A percentile compares a stretch with the other conserved stretches of the same genome.
Conservation (phyloP, 23 tunicate genomes). For the Clavelina lepadiformis region DNA sequence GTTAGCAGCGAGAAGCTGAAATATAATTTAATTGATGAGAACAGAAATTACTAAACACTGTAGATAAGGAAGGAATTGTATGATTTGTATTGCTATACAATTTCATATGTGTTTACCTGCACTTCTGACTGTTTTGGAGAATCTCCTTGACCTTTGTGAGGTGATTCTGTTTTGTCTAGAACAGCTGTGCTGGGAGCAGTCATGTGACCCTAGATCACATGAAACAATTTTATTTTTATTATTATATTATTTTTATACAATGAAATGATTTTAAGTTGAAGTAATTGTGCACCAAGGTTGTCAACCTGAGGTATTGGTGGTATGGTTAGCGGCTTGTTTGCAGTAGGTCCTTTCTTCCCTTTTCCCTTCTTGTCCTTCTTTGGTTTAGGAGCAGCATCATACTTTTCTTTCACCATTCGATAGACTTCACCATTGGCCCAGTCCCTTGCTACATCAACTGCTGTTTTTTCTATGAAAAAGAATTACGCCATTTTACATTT, state of each 20-base stretch:
- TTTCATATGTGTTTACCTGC: too few species aligned
- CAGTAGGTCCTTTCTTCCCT: conserved; percentile 39
- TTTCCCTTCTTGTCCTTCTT: conserved; percentile 74
- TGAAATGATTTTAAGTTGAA: too few species aligned
- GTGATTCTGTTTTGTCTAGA: background rate
- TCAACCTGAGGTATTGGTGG: conserved; percentile 86
- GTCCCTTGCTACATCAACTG: conserved; percentile 88
- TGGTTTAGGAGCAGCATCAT: conserved; percentile 91
- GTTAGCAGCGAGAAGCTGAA: too few species aligned
- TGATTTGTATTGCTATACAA: too few species aligned
- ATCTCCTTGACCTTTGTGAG: conserved; percentile 12
- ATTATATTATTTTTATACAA: too few species aligned
- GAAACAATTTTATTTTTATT: conserved; percentile 5
- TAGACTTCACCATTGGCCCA: conserved; percentile 75
- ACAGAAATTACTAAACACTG: too few species aligned
- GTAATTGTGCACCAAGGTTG: too few species aligned
- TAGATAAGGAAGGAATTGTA: too few species aligned
- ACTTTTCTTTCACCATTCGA: conserved; percentile 70
- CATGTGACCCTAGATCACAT: conserved; percentile 35
- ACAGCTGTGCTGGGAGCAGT: conserved; percentile 35
- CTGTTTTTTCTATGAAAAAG: conserved; percentile 58
- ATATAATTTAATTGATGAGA: too few species aligned
- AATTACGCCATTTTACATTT: too few species aligned
- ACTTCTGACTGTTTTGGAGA: background rate
- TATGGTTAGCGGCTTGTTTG: conserved; percentile 60